Evolutionary conservation across 2,113 vertebrate species (phyloP), one percentile per base, ranked within the genome.

Genomic region (Ictidomys tridecemlineatus): DNA sequence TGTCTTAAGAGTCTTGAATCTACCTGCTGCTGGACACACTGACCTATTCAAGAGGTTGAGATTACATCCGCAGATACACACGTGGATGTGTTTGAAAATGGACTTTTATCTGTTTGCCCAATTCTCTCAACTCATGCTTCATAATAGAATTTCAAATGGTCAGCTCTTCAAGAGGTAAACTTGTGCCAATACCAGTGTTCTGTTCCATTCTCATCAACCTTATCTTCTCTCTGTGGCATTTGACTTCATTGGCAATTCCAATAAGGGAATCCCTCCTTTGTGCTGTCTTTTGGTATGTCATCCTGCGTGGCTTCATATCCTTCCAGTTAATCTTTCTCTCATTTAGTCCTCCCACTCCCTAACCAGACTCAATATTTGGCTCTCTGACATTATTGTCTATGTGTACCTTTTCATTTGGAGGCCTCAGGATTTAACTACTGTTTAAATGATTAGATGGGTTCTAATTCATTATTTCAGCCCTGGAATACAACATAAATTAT

Each of bases 401-500:
- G 34, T 90, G 7, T 28, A 28, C 10, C 56, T 85, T 89, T 92
- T 85, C 32, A 13, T 95, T 96, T 83, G 48, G 26, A 58, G 95
- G 42, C 76, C 53, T 79, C 51, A 30, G 11, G 58, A 32, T 58
- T 78, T 91, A 32, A 69, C 45, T 61, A 61, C 58, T 48, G 65
- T 56, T 51, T 78, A 63, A 51, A 63, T 92, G 83, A 82, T 78
- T 39, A 73, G 73, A 85, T 84, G 10, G 61, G 16, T 61, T 96
- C 26, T 26, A 85, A 85, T 69, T 63, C 22, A 85, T 95, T 92
- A 76, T 97, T 93, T 92, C 0, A 88, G 51, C 63, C 5, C 16
- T 74, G 48, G 79, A 94, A 4, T 6, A 90, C 34, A 94, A 24
- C 22, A 61, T 65, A 69, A 5, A 45, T 95, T 90, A 93, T 94